Percentiles rank a stretch among this genome's conserved stretches.
Conservation (phyloP, 2,113 vertebrate genomes). For the Pteruthius melanotis region DNA sequence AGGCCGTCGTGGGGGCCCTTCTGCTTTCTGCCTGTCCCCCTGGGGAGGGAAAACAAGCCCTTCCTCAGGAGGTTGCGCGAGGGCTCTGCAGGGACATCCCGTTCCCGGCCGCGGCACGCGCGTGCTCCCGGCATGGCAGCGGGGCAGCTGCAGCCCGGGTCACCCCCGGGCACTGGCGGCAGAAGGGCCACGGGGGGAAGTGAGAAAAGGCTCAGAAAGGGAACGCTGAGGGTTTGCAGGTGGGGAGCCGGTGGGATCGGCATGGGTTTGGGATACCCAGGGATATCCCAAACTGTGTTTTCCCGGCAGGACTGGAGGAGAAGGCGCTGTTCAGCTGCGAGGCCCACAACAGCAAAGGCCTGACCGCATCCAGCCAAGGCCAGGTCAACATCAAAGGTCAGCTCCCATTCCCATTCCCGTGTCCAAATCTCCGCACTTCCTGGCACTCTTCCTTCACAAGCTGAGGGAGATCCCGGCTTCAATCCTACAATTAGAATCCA, state of each 20-base stretch:
- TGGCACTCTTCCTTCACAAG: background rate
- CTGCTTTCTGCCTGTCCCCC: slow-evolving; percentile 48
- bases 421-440: background rate
- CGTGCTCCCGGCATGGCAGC: fast-evolving
- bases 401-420: background rate
- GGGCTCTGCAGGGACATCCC: background rate
- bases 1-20: background rate
- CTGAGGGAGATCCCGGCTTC: background rate
- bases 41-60: background rate
- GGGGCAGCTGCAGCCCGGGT: background rate
- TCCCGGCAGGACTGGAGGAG: slow-evolving; percentile 75
- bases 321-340: slow-evolving; percentile 87
- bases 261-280: background rate
- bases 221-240: background rate
- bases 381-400: slow-evolving; percentile 91
- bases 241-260: background rate
- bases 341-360: slow-evolving; percentile 86
- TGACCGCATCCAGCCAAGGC: slow-evolving; percentile 81
- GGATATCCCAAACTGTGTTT: background rate
- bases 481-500: background rate
- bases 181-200: fast-evolving
- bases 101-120: fast-evolving
- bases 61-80: slow-evolving; percentile 41
- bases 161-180: background rate
- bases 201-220: background rate